Base-by-base conservation (phyloP, 2,113 vertebrate species). In the Ptychochromis oligacanthus region DNA sequence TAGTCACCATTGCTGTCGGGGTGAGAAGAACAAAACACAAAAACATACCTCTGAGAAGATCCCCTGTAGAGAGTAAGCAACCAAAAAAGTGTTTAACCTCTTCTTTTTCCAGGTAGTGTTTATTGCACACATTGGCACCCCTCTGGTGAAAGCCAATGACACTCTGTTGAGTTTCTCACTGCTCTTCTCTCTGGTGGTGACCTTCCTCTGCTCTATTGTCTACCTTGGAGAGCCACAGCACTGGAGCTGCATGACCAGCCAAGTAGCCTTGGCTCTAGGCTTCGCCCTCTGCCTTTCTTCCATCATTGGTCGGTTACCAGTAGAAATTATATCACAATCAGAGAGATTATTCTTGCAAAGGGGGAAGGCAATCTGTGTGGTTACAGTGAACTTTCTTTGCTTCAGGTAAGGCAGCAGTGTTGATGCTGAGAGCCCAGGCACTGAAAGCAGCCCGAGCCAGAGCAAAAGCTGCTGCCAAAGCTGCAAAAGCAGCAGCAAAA, bases 191-290 rank as follows among this genome's bases (percentile, higher is more conserved):
- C 90, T 98, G 56, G 88, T 95, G 49, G 93, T 96, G 83, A 97
- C 90, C 12, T 94, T 96, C 90, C 93, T 97, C 65, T 95, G 95
- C 59, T 96, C 97, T 75, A 91, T 96, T 13, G 92, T 96, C 31
- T 97, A 97, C 91, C 94, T 95, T 2, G 96, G 96, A n/a, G 88
- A 95, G 87, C 96, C 96, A 3, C 80, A 85, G 67, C 36, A 38
- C 62, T 97, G 96, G 96, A 96, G 95, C 80, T 97, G 96, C 90
- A 96, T 96, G 96, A 95, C 96, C 86, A 93, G 93, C 54, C 96
- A 97, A 87, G 94, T 96, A 15, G 95, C 93, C 0, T 92, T 98
- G 74, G 96, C 96, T 3, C 74, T 97, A 70, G 96, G 96, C 17
- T 97, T 97, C 31, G 94, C 96, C 38, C 88, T 97, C 57, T 94